Conservation (phyloP, 1,140 invertebrate genomes). For the Artemia franciscana region DNA sequence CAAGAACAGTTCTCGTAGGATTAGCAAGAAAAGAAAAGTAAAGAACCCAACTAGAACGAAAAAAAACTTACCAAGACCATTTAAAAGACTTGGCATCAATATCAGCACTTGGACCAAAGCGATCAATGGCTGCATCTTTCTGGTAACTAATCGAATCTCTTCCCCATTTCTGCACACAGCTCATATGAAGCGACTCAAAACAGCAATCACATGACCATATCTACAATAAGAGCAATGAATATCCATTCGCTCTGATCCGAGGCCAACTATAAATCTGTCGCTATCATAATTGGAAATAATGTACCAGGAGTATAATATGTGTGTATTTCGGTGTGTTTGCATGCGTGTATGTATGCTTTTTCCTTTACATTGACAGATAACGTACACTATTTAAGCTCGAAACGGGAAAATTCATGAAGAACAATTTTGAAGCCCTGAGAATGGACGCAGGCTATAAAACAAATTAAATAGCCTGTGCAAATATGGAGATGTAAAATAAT, state of each 20-base stretch:
- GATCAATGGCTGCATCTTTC: constrained; percentile 28
- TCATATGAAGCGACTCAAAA: constrained; percentile 57
- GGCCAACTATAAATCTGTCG: too few species aligned
- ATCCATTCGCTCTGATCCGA: too few species aligned
- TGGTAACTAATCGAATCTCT: constrained; percentile 55
- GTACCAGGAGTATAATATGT: background rate
- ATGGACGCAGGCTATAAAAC: too few species aligned
- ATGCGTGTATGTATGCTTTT: background rate
- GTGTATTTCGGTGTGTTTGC: background rate
- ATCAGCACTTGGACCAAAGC: constrained; percentile 14
- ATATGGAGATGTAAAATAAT: constrained; percentile 4
- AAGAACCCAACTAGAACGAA: background rate
- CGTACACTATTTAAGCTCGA: background rate
- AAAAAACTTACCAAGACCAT: constrained; percentile 25
- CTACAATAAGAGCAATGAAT: too few species aligned
- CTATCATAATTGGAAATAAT: constrained; percentile 11
- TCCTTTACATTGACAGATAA: background rate
- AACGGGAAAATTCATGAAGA: constrained; percentile 1
- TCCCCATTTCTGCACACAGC: constrained; percentile 77
- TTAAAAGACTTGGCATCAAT: constrained; percentile 17
- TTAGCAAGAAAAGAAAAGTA: too few species aligned
- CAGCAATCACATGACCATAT: constrained; percentile 66
- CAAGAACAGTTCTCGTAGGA: too few species aligned
- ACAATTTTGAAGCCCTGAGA: too few species aligned
- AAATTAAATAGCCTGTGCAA: too few species aligned